phyloP scores from a whole-genome alignment of 2,797 vertebrate genomes.

The Pteronotus mesoamericanus region DNA sequence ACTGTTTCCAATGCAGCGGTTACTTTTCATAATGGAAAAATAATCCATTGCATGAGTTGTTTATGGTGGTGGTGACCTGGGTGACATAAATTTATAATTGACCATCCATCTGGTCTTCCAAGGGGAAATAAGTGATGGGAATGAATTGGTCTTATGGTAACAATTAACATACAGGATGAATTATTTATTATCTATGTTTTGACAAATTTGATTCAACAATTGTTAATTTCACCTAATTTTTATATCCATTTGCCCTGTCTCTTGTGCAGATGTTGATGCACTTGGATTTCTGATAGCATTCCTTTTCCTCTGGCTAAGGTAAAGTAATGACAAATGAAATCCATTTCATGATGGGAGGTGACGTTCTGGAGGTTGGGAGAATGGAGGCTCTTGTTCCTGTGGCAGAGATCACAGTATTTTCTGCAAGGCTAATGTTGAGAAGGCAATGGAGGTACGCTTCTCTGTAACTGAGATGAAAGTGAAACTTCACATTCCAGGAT shows the following conservation, averaged over 20 bases:
- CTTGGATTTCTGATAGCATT: background rate
- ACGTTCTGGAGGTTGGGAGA: background rate
- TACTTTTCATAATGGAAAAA: background rate
- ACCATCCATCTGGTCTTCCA: background rate
- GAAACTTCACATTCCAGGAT: background rate
- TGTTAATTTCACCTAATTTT: conserved; percentile 20
- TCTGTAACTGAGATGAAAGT: background rate
- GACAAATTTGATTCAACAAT: background rate
- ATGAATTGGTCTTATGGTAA: background rate
- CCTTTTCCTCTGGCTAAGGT: background rate
- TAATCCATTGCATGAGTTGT: background rate
- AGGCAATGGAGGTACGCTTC: background rate
- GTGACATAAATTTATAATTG: background rate
- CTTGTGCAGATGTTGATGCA: background rate
- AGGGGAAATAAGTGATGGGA: background rate
- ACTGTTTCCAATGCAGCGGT: background rate
- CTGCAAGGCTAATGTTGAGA: background rate
- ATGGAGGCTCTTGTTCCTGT: background rate
- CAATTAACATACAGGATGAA: background rate
- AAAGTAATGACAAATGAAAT: background rate
- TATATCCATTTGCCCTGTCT: background rate
- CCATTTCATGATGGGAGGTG: background rate
- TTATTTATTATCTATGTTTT: background rate
- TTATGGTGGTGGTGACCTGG: background rate
- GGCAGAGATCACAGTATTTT: background rate